These are phyloP conservation scores for Barnardius zonarius DNA, from an alignment of 2,113 vertebrate species.

Conservation along the genomic window DNA sequence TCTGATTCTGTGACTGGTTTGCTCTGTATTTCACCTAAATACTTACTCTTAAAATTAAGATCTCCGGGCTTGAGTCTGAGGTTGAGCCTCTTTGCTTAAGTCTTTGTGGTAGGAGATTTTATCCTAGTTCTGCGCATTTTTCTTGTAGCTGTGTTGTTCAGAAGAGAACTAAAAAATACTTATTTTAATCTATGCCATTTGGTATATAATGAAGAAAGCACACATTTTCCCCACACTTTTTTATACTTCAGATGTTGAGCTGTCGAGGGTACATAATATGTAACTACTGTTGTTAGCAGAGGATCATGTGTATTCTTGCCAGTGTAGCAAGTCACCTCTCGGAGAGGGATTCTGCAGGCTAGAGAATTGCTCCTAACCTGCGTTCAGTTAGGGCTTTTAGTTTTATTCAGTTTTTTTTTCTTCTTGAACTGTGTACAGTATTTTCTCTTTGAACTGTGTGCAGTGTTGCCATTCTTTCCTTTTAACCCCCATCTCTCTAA, in stretches of 20 bases:
- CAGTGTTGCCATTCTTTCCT: background rate
- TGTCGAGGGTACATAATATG: fast-evolving
- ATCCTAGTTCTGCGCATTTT: background rate
- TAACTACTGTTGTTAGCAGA: background rate
- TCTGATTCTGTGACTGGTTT: background rate
- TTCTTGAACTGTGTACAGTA: background rate
- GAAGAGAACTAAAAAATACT: background rate
- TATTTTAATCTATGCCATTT: background rate
- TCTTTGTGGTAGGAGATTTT: background rate
- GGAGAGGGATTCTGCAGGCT: background rate
- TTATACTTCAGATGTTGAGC: background rate
- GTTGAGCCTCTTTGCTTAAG: background rate
- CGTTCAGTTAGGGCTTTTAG: background rate
- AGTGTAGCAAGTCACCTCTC: background rate
- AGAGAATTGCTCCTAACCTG: background rate
- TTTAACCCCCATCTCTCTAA: background rate
- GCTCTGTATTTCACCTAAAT: background rate
- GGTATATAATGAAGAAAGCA: background rate
- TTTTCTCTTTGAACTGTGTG: background rate
- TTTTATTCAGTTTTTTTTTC: no score
- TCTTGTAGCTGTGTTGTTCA: background rate
- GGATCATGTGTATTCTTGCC: background rate
- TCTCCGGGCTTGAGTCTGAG: background rate
- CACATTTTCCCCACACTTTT: background rate
- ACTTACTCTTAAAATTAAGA: background rate